Evolutionary conservation across 2,113 vertebrate genomes (phyloP).

Genomic region (zebrafish (Danio rerio)): GRCz12tu NC_133179.1:16294501-16295000

Average conservation of each 20-base stretch:
- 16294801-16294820: no score
- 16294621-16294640: no score
- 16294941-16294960: background rate
- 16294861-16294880: background rate
- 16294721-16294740: background rate
- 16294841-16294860: background rate
- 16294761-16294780: background rate
- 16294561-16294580: no score
- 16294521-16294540: background rate
- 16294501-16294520: background rate
- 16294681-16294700: background rate
- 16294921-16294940: background rate
- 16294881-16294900: background rate
- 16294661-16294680: background rate
- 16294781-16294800: no score
- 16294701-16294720: background rate
- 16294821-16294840: background rate
- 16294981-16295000: background rate
- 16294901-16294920: conserved; percentile 1
- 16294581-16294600: no score
- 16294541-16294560: no score
- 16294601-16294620: no score
- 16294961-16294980: conserved; percentile 20
- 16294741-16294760: background rate
- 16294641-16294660: no score